phyloP scores from a whole-genome alignment of 2,888 invertebrate species.

The Drosophila falleni region DNA sequence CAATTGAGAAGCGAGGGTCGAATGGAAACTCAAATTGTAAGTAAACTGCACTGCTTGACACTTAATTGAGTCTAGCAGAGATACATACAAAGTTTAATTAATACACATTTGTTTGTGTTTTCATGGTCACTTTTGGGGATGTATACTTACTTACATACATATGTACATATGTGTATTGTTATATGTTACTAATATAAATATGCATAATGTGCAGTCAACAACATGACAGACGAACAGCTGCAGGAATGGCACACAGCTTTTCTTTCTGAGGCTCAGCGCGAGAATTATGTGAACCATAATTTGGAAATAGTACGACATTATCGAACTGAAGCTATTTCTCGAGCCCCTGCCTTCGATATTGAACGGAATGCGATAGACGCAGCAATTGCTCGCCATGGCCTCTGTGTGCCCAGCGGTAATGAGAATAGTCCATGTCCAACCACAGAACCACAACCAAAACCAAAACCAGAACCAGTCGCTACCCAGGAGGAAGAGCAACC shows the following conservation, averaged over 20 bases:
- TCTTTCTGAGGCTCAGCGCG: conserved; percentile 52
- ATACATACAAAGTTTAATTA: background rate
- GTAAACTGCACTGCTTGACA: conserved; percentile 8
- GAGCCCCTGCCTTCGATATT: conserved; percentile 44
- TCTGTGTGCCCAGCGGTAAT: conserved; percentile 23
- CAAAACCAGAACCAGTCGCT: background rate
- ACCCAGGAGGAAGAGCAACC: conserved; percentile 41
- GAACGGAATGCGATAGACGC: conserved; percentile 61
- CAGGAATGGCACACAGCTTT: conserved; percentile 46
- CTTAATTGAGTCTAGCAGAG: background rate
- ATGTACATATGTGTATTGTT: conserved; percentile 1
- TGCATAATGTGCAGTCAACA: conserved; percentile 42
- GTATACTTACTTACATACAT: no score
- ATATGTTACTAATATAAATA: background rate
- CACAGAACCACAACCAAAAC: background rate
- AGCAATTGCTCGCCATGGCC: conserved; percentile 56
- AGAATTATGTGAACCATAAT: conserved; percentile 58
- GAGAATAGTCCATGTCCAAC: conserved; percentile 5
- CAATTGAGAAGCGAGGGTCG: conserved; percentile 33
- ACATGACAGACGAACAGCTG: conserved; percentile 56
- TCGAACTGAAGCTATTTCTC: conserved; percentile 52
- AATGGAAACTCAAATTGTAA: conserved; percentile 38
- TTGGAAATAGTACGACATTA: conserved; percentile 59
- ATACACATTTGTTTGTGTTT: conserved; percentile 19
- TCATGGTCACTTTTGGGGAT: conserved; percentile 46